These are phyloP conservation scores for Polypedilum vanderplanki DNA, from an alignment of 1,140 invertebrate genomes.

Conservation along the genomic window DNA sequence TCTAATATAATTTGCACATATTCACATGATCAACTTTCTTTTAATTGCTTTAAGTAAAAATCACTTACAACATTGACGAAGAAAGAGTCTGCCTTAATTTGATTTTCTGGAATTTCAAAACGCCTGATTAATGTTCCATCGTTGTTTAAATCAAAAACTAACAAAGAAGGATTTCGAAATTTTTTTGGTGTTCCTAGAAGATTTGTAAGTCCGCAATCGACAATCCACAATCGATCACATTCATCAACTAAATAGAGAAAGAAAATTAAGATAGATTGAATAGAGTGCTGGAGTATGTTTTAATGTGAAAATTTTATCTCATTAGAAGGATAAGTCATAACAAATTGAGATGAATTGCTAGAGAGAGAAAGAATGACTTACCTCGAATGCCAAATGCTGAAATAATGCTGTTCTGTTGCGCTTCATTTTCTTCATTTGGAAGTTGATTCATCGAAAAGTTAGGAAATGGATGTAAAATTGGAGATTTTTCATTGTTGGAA, in stretches of 20 bases:
- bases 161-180: slow-evolving; percentile 54
- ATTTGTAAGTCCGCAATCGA: slow-evolving; percentile 55
- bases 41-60: not conserved
- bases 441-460: slow-evolving; percentile 40
- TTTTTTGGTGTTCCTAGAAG: slow-evolving; percentile 55
- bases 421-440: slow-evolving; percentile 38
- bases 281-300: too few relatives aligned
- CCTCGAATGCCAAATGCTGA: slow-evolving; percentile 49
- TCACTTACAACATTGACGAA: slow-evolving; percentile 59
- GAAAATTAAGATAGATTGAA: too few relatives aligned
- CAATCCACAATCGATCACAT: slow-evolving; percentile 57
- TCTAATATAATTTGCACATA: too few relatives aligned
- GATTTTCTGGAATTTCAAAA: slow-evolving; percentile 55
- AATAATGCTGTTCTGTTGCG: slow-evolving; percentile 43
- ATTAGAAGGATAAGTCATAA: slow-evolving; percentile 5
- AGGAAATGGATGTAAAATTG: slow-evolving; percentile 43
- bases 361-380: not conserved
- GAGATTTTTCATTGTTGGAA: slow-evolving; percentile 35
- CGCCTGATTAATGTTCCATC: slow-evolving; percentile 58
- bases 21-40: too few relatives aligned
- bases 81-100: slow-evolving; percentile 62
- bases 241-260: slow-evolving; percentile 40
- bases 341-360: slow-evolving; percentile 31
- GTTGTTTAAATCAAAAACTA: slow-evolving; percentile 66
- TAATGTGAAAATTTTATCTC: not conserved